phyloP scores from a whole-genome alignment of 2,888 invertebrate genomes.

The Aricia artaxerxes region DNA sequence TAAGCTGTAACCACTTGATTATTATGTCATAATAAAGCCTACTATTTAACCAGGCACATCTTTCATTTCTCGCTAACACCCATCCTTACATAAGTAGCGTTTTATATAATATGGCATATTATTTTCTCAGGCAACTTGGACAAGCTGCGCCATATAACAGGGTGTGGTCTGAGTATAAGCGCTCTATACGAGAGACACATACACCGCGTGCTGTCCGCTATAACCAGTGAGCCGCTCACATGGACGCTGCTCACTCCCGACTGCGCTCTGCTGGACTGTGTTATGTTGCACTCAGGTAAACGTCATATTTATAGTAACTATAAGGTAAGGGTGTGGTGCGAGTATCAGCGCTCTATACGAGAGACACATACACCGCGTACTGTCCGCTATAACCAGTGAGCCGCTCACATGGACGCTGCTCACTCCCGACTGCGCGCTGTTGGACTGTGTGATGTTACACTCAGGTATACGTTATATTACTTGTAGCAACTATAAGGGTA shows the following conservation, averaged over 20 bases:
- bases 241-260: slow-evolving; percentile 86
- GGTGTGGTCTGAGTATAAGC: slow-evolving; percentile 60
- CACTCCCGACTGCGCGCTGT: slow-evolving; percentile 84
- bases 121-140: slow-evolving; percentile 66
- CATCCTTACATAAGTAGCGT: neutral
- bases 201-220: slow-evolving; percentile 69
- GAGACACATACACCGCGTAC: too few relatives aligned
- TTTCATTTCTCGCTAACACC: too few relatives aligned
- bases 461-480: slow-evolving; percentile 56
- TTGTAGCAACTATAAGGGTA: neutral
- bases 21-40: too few relatives aligned
- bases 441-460: slow-evolving; percentile 79
- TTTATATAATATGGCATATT: neutral
- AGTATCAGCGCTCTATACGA: neutral
- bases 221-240: slow-evolving; percentile 78
- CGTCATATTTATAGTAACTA: neutral
- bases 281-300: slow-evolving; percentile 73
- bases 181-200: slow-evolving; percentile 78
- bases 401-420: slow-evolving; percentile 84
- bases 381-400: slow-evolving; percentile 51
- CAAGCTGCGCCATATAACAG: slow-evolving; percentile 65
- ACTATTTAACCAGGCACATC: too few relatives aligned
- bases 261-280: slow-evolving; percentile 84
- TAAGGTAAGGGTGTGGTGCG: neutral
- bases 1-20: too few relatives aligned